Conservation (phyloP, 2,888 invertebrate species). For the Caradrina kadenii region DNA sequence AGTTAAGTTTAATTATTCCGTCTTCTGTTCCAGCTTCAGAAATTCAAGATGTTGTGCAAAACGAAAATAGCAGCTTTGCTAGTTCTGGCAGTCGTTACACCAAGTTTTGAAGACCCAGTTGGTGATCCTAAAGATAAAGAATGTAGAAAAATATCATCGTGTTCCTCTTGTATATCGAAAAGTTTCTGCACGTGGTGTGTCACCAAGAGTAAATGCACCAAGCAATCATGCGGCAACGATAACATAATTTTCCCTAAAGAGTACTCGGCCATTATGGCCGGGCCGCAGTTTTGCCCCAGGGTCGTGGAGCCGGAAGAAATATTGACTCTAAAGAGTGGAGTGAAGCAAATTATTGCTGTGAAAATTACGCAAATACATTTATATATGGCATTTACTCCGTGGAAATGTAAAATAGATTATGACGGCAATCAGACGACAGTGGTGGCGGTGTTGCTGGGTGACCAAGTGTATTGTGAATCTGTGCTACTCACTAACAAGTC, state of each 20-base stretch:
- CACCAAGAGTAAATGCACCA: constrained; percentile 81
- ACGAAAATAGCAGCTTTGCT: constrained; percentile 47
- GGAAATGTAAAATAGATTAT: constrained; percentile 78
- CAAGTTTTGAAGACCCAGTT: constrained; percentile 39
- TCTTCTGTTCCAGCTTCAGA: constrained; percentile 43
- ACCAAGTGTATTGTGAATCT: constrained; percentile 78
- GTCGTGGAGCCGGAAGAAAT: constrained; percentile 72
- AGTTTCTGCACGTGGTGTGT: constrained; percentile 82
- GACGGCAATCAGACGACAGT: constrained; percentile 68
- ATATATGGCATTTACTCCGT: constrained; percentile 84
- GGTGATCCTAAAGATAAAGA: constrained; percentile 58
- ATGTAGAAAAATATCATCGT: constrained; percentile 72
- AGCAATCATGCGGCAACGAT: constrained; percentile 81
- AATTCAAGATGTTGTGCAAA: constrained; percentile 45
- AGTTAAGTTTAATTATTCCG: constrained; percentile 25
- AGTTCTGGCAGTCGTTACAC: constrained; percentile 42
- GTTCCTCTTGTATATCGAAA: constrained; percentile 75
- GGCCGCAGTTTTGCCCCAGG: constrained; percentile 80
- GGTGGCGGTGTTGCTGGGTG: constrained; percentile 73
- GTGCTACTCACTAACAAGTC: constrained; percentile 75
- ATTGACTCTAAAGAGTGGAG: constrained; percentile 75
- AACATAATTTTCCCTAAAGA: constrained; percentile 80
- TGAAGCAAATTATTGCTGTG: constrained; percentile 71
- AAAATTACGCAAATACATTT: constrained; percentile 83
- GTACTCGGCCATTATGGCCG: constrained; percentile 77